These are phyloP conservation scores for Diprion similis DNA, from an alignment of 1,140 invertebrate genomes.

Conservation along the genomic window DNA sequence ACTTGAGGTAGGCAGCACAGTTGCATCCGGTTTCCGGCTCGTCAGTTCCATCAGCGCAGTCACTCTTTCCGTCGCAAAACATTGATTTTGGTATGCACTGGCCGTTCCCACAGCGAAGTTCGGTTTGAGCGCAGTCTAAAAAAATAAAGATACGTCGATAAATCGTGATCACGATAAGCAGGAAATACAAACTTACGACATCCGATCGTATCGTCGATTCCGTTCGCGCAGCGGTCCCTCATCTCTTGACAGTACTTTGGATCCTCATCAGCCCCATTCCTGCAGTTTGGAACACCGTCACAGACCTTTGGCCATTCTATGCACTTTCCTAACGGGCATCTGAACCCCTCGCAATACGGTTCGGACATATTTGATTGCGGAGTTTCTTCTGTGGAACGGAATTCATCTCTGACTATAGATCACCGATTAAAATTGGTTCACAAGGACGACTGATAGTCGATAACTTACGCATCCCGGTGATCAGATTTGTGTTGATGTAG, in stretches of 20 bases:
- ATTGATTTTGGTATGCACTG: slow-evolving; percentile 71
- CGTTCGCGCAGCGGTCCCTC: slow-evolving; percentile 41
- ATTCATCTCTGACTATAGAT: neutral
- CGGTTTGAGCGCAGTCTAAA: slow-evolving; percentile 65
- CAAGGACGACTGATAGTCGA: neutral
- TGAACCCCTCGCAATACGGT: slow-evolving; percentile 64
- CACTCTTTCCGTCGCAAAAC: slow-evolving; percentile 71
- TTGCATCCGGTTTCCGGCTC: slow-evolving; percentile 70
- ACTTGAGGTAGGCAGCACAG: slow-evolving; percentile 72
- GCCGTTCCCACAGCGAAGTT: slow-evolving; percentile 72
- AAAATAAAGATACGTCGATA: slow-evolving; percentile 25
- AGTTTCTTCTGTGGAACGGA: slow-evolving; percentile 4
- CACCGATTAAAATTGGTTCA: slow-evolving; percentile 27
- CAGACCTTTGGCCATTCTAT: slow-evolving; percentile 69
- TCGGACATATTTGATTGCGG: slow-evolving; percentile 9
- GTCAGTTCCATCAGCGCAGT: slow-evolving; percentile 76
- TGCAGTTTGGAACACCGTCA: slow-evolving; percentile 75
- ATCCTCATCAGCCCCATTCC: slow-evolving; percentile 71
- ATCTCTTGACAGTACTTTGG: slow-evolving; percentile 56
- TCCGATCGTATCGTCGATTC: slow-evolving; percentile 31
- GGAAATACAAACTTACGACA: slow-evolving; percentile 46
- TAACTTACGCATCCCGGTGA: slow-evolving; percentile 43
- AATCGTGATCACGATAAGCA: slow-evolving; percentile 12
- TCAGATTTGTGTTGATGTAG: slow-evolving; percentile 59
- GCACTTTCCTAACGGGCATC: slow-evolving; percentile 77